phyloP scores from a whole-genome alignment of 1,140 invertebrate genomes.

The Megalopta genalis region DNA sequence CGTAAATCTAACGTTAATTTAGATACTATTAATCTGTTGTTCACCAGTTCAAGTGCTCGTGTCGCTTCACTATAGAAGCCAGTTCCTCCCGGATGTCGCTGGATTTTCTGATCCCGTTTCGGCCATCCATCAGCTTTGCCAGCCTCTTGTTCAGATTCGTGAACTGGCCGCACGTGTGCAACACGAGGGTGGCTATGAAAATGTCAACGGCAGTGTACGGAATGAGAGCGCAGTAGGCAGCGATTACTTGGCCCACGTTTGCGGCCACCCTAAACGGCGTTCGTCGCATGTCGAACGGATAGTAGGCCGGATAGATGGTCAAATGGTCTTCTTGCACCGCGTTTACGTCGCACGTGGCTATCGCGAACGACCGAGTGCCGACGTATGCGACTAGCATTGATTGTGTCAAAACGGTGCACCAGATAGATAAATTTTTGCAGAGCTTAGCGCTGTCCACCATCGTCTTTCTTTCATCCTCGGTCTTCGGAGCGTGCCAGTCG shows the following conservation, averaged over 20 bases:
- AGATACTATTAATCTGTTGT: not conserved
- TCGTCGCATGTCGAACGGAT: conserved; percentile 46
- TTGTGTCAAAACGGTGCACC: conserved; percentile 20
- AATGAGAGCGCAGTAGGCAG: conserved; percentile 31
- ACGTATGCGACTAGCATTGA: conserved; percentile 26
- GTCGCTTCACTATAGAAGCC: conserved; percentile 46
- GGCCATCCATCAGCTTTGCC: conserved; percentile 20
- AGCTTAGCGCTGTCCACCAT: conserved; percentile 36
- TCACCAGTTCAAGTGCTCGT: conserved; percentile 61
- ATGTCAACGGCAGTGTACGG: conserved; percentile 55
- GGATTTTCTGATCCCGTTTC: not conserved
- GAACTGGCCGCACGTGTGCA: conserved; percentile 59
- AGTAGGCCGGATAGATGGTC: conserved; percentile 50
- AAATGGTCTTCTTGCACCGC: conserved; percentile 1
- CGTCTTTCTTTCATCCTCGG: not conserved
- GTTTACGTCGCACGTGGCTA: conserved; percentile 11
- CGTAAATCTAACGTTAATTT: too few relatives aligned
- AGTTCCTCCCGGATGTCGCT: conserved; percentile 34
- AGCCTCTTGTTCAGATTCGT: conserved; percentile 37
- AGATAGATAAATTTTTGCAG: conserved; percentile 22
- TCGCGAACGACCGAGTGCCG: not conserved
- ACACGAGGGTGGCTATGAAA: conserved; percentile 58
- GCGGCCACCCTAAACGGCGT: conserved; percentile 33
- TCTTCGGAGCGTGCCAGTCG: conserved; percentile 8
- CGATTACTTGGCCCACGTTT: conserved; percentile 51